Evolutionary conservation across 2,113 vertebrate species (phyloP), one percentile per base, ranked within the genome.

Genomic region (Thomomys bottae): DNA sequence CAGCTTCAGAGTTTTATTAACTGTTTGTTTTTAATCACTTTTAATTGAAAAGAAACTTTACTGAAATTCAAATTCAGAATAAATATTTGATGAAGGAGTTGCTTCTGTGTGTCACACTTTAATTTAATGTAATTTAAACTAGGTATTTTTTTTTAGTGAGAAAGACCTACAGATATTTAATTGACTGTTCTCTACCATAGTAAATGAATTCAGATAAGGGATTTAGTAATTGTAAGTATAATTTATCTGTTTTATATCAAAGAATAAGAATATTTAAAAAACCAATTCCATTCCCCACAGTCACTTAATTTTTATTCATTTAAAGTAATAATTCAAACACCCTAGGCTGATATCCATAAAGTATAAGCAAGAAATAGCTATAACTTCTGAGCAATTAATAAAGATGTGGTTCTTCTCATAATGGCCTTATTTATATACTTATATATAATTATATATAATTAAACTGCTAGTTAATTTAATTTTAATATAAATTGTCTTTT

Each of bases 391-490:
- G 36, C 18, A 86, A 75, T 79, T 82, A 61, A 72, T 89, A 88
- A 76, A 78, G 82, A 78, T 38, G 30, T 38, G 67, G 10, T 18
- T 84, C 12, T 86, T 84, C 15, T 77, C 61, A 15, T 4, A 82
- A 49, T 79, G 42, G 40, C 32, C 87, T 89, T 86, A 83, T 66
- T 83, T 88, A 92, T 87, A 68, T n/a, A n/a, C n/a, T n/a, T n/a
- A n/a, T n/a, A n/a, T n/a, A 45, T 72, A 67, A 84, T 90, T 81
- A 40, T 72, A 49, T 49, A 49, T 49, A 49, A 49, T 49, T 49
- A 49, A 49, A 49, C 14, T 49, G 11, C 45, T 49, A 49, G 45
- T 49, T 49, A 49, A 49, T 49, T 49, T 49, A 49, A 49, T 49
- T 49, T 49, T 49, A 49, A 49, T 11, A 12, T 49, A 49, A 49